Conservation (phyloP, 2,797 vertebrate genomes). For the Paramormyrops hopkinsi region DNA sequence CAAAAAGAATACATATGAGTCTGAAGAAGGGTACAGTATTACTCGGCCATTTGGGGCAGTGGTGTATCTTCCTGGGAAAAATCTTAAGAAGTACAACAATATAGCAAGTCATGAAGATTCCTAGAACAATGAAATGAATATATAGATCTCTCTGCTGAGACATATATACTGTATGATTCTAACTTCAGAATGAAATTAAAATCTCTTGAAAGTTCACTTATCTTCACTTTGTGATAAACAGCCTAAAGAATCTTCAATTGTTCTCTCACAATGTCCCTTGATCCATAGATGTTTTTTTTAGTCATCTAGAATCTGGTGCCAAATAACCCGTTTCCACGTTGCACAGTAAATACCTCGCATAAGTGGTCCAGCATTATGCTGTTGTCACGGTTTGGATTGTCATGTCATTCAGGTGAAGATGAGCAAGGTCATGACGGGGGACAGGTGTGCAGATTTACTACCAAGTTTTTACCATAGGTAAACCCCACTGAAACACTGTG, state of each 20-base stretch:
- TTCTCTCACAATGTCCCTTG: not conserved
- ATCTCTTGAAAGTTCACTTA: not conserved
- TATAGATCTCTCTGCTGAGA: not conserved
- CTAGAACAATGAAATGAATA: not conserved
- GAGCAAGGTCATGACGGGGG: not conserved
- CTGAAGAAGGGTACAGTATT: not conserved
- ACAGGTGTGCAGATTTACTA: not conserved
- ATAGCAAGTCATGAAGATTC: not conserved
- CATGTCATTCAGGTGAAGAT: not conserved
- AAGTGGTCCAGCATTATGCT: not conserved
- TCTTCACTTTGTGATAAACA: not conserved
- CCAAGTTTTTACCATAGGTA: not conserved
- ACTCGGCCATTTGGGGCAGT: not conserved
- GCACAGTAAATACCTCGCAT: not conserved
- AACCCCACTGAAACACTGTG: not conserved
- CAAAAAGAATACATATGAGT: not conserved
- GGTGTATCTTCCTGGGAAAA: not conserved
- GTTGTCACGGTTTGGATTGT: not conserved
- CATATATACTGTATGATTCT: not conserved
- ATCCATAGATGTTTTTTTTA: not conserved
- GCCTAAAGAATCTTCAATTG: not conserved
- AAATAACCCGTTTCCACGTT: not conserved
- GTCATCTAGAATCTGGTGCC: not conserved
- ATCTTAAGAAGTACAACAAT: not conserved
- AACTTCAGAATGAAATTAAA: not conserved